Conservation (phyloP, 2,888 invertebrate species). For the Sympetrum striolatum region DNA sequence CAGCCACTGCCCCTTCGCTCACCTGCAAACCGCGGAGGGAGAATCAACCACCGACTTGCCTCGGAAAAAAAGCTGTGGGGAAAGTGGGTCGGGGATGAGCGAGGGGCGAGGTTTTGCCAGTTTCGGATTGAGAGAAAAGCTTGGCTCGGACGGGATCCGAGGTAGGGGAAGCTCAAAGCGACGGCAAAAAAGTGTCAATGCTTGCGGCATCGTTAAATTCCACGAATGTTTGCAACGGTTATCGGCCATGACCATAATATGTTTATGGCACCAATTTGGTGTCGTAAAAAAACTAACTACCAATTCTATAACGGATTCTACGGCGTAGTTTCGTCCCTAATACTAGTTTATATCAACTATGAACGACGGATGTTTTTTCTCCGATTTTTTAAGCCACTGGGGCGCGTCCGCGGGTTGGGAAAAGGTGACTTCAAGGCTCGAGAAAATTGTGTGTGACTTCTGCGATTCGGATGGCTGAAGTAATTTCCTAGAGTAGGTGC, state of each 20-base stretch:
- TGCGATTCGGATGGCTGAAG: neutral
- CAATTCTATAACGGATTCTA: too few relatives aligned
- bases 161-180: neutral
- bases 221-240: neutral
- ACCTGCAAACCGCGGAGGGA: neutral
- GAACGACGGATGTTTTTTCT: too few relatives aligned
- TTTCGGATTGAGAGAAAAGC: neutral
- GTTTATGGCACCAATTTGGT: too few relatives aligned
- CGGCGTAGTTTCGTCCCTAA: too few relatives aligned
- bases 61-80: neutral
- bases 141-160: neutral
- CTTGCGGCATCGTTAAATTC: neutral
- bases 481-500: neutral
- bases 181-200: neutral
- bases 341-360: too few relatives aligned
- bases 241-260: too few relatives aligned
- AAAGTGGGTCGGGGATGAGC: neutral
- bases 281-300: too few relatives aligned
- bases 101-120: neutral
- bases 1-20: neutral
- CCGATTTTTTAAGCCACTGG: too few relatives aligned
- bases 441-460: neutral
- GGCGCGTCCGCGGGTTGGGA: neutral
- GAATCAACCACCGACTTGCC: neutral
- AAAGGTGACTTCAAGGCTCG: neutral